Evolutionary conservation across 1,140 invertebrate genomes (phyloP), one percentile per base, ranked within the genome.

Genomic region (Drosophila sp.): DNA sequence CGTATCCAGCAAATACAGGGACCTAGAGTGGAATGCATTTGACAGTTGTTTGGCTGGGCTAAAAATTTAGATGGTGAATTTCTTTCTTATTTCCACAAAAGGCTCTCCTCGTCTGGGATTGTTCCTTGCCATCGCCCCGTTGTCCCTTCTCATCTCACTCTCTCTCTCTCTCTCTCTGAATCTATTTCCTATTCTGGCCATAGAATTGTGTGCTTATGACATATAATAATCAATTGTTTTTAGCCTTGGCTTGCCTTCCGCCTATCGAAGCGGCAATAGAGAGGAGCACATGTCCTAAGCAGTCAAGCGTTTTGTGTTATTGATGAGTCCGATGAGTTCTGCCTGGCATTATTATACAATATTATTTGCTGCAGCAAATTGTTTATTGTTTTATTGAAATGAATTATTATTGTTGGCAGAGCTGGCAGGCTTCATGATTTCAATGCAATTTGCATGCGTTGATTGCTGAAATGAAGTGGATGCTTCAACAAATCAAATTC

Each of bases 161-260:
- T 33, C 11, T 17, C 23, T 25, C 23, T 44, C 44, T 50, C 4
- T 50, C 44, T 27, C 44, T 27, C 4, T 25, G 23, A 10, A 7
- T 50, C 23, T 50, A 27, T 47, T 47, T 47, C 11, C 44, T 50
- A 8, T 8, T 50, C 44, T 50, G 44, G 44, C 23, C 23, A 27
- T 50, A 27, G 44, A 76, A 70, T 70, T 66, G 80, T 70, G 76
- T 86, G 84, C 85, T 87, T 87, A 86, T 82, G 83, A 82, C 83
- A 79, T 64, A 87, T 76, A 87, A 86, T 87, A 86, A 87, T 86
- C 83, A 89, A 86, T 86, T 86, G 84, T 86, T 86, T 78, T 71
- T 87, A 77, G 83, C 83, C 69, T 65, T 70, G 44, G 44, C 44
- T 50, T 50, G 23, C 44, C 44, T 50, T 50, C 44, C 44, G 44